Conservation (phyloP, 2,797 vertebrate genomes). For the Pelochelys cantorii region DNA sequence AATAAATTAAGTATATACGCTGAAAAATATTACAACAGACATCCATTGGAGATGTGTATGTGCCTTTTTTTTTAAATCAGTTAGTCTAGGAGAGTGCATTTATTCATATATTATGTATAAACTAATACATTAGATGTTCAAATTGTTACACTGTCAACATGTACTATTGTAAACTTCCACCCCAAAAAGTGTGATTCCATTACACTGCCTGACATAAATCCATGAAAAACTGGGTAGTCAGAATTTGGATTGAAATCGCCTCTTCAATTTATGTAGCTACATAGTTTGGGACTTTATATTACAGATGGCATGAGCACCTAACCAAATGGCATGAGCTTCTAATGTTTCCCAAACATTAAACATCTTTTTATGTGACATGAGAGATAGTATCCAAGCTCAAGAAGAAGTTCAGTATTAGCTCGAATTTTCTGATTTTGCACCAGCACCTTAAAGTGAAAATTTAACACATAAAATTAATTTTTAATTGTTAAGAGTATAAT, state of each 20-base stretch:
- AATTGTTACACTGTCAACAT: neutral
- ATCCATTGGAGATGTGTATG: neutral
- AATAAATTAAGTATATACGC: slow-evolving; percentile 39
- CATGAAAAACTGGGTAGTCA: neutral
- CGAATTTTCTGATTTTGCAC: neutral
- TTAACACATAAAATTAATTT: no score
- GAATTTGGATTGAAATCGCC: neutral
- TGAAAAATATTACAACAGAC: neutral
- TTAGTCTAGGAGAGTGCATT: neutral
- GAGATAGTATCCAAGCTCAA: neutral
- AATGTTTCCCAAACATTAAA: neutral
- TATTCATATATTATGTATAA: neutral
- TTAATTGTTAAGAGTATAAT: neutral
- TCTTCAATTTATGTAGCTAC: neutral
- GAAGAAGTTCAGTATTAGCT: neutral
- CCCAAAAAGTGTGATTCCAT: neutral
- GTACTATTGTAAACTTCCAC: neutral
- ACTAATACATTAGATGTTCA: neutral
- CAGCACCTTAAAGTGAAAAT: neutral
- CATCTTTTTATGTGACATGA: neutral
- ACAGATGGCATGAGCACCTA: neutral
- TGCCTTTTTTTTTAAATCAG: neutral
- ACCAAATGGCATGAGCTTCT: neutral
- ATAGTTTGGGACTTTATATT: neutral
- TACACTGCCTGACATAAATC: neutral